Evolutionary conservation across 2,888 invertebrate genomes (phyloP), one percentile per base, ranked within the genome.

Genomic region (Protodeltote pygarga): DNA sequence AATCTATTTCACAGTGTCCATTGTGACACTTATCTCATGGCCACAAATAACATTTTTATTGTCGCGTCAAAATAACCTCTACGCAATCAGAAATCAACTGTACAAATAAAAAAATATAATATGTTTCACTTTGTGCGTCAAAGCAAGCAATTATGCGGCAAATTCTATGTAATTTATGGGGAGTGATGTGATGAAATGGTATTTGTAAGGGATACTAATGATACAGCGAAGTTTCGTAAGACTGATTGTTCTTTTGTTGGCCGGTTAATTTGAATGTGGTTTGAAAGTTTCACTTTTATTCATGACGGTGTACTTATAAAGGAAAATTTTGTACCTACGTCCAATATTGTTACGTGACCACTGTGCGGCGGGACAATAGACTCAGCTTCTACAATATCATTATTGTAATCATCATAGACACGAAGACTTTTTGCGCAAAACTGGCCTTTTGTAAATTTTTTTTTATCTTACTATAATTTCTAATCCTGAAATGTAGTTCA

Each of bases 191-290:
- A 65, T 66, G 71, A 68, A 73, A 71, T 65, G 33, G 29, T 17
- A 45, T 67, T 65, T 63, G 65, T 64, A 55, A 58, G 51, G 57
- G 49, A 51, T 57, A 49, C 31, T n/a, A 37, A 20, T 55, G 32
- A 11, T 35, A 37, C 41, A 33, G 46, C 11, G 17, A 48, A 21
- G 41, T 75, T 65, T 62, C 48, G 67, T 63, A 72, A 74, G 49
- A 42, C 31, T 59, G 46, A 66, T 69, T 61, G 66, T 69, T 66
- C 69, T 53, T 66, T 61, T 69, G 66, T 66, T 69, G 48, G 44
- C 45, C 39, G 28, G 38, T 20, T 40, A 35, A 33, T 53, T 50
- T 53, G 31, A 51, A 45, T 58, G 24, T 13, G 3, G 27, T 58
- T 45, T 50, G 28, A 27, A 31, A 42, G 47, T 65, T 65, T 65